Base-by-base conservation (phyloP, 35 echinoderm and acorn worm species). In the Heliocidaris erythrogramma region DNA sequence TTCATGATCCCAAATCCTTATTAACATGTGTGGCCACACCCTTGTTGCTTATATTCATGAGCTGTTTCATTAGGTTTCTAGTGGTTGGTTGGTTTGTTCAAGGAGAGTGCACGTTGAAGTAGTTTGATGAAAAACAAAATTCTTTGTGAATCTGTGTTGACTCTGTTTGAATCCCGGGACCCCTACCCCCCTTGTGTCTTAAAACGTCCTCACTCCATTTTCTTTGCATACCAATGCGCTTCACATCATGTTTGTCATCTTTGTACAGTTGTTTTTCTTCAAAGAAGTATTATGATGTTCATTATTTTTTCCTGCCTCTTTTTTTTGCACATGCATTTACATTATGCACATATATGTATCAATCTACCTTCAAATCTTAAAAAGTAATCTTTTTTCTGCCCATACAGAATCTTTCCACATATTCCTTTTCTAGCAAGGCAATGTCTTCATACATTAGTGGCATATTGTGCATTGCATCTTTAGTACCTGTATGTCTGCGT, bases 1-100 rank as follows among this genome's bases (percentile, higher is more conserved):
- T 86, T 94, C 94, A 85, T 86, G 47, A 48, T n/a, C 78, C 61
- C 93, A 94, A 32, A 59, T 60, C 30, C 93, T 21, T 32, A 56
- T 53, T 94, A 69, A 61, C 93, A 30, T 56, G 32, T 32, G 87
- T 89, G 87, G 47, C 87, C 87, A 89, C 87, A 48, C 87, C 87
- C 87, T 89, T 48, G 12, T 89, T 89, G 87, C 87, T 47, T 32
- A 78, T 78, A 78, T 78, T 78, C 65, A 78, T 78, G 65, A 78
- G 65, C 65, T 78, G 18, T 78, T 78, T 21, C 27, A 2, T 27
- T 78, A 24, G 65, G 65, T 78, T 78, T 10, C 10, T 56, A 56
- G 52, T 56, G 65, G 65, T 78, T 78, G 65, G 7, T 78, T 78
- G 35, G 65, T 78, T 42, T 42, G 35, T 42, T 78, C 17, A 78